A percentile compares a stretch with the other conserved stretches of the same genome.
Evolutionary conservation across 2,888 invertebrate species (phyloP).

Genomic region (Neocrepidodera transversa): DNA sequence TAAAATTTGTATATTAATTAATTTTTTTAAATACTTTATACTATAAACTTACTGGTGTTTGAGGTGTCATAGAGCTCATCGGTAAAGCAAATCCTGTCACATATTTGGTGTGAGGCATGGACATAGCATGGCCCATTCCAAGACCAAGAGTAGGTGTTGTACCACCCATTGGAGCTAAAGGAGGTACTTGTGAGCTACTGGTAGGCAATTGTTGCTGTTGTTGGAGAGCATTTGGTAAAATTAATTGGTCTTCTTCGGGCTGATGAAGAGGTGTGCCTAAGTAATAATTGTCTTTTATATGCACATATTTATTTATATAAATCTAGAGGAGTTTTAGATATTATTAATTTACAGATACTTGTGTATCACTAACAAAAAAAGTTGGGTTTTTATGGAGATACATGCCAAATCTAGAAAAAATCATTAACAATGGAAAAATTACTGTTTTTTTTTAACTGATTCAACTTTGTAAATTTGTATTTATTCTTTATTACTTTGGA

Average conservation of each 20-base stretch:
- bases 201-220: constrained; percentile 65
- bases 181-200: constrained; percentile 63
- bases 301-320: not conserved
- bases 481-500: too few relatives aligned
- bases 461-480: too few relatives aligned
- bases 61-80: constrained; percentile 81
- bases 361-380: too few relatives aligned
- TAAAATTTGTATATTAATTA: too few relatives aligned
- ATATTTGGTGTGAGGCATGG: constrained; percentile 74
- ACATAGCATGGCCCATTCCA: constrained; percentile 70
- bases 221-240: constrained; percentile 82
- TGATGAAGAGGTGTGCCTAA: constrained; percentile 83
- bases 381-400: too few relatives aligned
- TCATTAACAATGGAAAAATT: too few relatives aligned
- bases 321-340: not conserved
- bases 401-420: too few relatives aligned
- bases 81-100: constrained; percentile 80
- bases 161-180: constrained; percentile 65
- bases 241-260: constrained; percentile 90
- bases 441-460: too few relatives aligned
- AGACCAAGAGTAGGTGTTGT: constrained; percentile 68
- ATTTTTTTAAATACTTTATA: too few relatives aligned
- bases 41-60: constrained; percentile 76
- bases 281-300: constrained; percentile 4
- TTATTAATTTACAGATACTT: too few relatives aligned